A percentile compares a stretch with the other conserved stretches of the same genome.
Conservation (phyloP, 2,797 vertebrate genomes). For the Amblyraja radiata region DNA sequence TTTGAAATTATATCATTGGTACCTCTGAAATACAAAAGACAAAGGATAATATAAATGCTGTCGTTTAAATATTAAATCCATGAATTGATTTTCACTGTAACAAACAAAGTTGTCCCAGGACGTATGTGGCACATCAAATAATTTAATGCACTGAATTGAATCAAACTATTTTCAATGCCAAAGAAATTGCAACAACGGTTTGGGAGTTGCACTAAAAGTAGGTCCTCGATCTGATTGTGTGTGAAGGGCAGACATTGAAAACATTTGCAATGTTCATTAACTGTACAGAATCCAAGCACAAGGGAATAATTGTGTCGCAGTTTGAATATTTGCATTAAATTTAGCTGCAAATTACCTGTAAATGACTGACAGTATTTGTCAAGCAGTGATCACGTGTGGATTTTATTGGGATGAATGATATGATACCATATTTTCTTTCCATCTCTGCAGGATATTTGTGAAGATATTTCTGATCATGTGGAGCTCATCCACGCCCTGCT, state of each 20-base stretch:
- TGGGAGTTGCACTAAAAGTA: background rate
- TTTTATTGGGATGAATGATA: background rate
- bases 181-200: background rate
- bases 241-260: background rate
- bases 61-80: background rate
- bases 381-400: background rate
- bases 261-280: background rate
- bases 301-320: background rate
- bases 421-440: slow-evolving; percentile 39
- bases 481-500: slow-evolving; percentile 94
- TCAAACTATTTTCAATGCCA: background rate
- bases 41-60: background rate
- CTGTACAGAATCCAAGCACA: background rate
- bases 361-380: background rate
- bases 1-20: background rate
- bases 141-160: background rate
- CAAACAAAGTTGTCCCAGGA: background rate
- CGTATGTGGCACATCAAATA: background rate
- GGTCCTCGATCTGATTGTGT: background rate
- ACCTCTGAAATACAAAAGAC: background rate
- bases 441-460: slow-evolving; percentile 81
- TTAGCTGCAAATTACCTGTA: background rate
- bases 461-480: slow-evolving; percentile 97
- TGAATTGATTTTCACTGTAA: background rate
- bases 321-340: background rate